A percentile compares a stretch with the other conserved stretches of the same genome.
phyloP scores from a whole-genome alignment of 1,140 invertebrate genomes.

The Melitaea cinxia region DNA sequence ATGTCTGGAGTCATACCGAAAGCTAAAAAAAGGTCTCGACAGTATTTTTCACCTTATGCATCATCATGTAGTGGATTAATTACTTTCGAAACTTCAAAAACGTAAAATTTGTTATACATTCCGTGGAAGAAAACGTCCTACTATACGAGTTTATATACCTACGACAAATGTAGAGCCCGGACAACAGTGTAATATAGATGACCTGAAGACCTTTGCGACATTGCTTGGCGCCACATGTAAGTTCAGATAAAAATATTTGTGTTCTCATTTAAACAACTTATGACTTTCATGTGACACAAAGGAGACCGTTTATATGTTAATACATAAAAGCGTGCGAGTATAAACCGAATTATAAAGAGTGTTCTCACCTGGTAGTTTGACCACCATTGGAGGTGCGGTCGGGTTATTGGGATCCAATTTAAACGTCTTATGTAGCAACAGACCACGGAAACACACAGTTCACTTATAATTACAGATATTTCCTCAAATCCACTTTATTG shows the following conservation, averaged over 20 bases:
- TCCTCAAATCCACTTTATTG: constrained; percentile 78
- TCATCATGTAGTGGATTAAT: too few relatives aligned
- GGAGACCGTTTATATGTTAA: background rate
- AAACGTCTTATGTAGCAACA: constrained; percentile 65
- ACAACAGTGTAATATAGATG: constrained; percentile 33
- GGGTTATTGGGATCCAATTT: constrained; percentile 78
- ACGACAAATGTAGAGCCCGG: constrained; percentile 4
- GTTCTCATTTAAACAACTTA: constrained; percentile 27
- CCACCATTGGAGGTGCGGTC: constrained; percentile 76
- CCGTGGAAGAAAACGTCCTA: background rate
- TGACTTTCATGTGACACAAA: constrained; percentile 37
- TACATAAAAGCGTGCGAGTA: background rate
- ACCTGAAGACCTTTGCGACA: constrained; percentile 42
- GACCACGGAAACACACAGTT: constrained; percentile 74
- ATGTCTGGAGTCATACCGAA: too few relatives aligned
- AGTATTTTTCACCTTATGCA: too few relatives aligned
- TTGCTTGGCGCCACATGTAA: constrained; percentile 41
- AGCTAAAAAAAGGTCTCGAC: too few relatives aligned
- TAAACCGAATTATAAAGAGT: constrained; percentile 5
- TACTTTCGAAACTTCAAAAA: constrained; percentile 6
- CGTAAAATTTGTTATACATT: background rate
- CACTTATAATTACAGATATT: constrained; percentile 77
- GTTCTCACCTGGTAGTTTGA: constrained; percentile 76
- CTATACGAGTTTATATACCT: background rate
- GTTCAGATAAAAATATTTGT: constrained; percentile 26